Evolutionary conservation across 2,888 invertebrate genomes (phyloP).

Genomic region (Lasioglossum zephyrum): DNA sequence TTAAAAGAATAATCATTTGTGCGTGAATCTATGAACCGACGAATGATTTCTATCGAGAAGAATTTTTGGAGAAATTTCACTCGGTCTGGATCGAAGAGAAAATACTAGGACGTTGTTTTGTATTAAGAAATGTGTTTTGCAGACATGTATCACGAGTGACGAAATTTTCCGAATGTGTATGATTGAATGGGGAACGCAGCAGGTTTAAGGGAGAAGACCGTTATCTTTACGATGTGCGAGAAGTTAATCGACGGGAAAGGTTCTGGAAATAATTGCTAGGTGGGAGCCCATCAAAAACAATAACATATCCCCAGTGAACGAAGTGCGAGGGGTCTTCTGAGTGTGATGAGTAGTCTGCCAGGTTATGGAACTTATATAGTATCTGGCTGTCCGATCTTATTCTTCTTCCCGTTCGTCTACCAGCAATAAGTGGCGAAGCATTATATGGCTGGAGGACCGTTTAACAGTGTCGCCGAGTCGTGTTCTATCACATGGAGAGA

Average conservation of each 20-base stretch:
- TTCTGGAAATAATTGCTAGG: slow-evolving; percentile 23
- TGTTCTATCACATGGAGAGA: slow-evolving; percentile 79
- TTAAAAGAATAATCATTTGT: slow-evolving; percentile 41
- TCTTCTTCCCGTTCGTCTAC: slow-evolving; percentile 66
- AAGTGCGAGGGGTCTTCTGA: slow-evolving; percentile 29
- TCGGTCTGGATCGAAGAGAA: background rate
- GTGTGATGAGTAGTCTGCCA: slow-evolving; percentile 45
- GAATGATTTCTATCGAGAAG: background rate
- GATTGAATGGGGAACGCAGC: background rate
- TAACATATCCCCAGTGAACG: slow-evolving; percentile 31
- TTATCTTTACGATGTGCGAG: background rate
- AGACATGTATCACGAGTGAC: background rate
- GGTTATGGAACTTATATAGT: slow-evolving; percentile 74
- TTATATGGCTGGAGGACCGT: slow-evolving; percentile 69
- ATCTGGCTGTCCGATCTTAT: slow-evolving; percentile 71
- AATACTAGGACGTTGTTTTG: background rate
- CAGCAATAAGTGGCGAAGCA: slow-evolving; percentile 68
- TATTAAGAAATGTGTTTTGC: background rate
- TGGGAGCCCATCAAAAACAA: slow-evolving; percentile 48
- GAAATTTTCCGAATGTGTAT: background rate
- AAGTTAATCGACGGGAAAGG: background rate
- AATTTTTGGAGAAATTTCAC: background rate
- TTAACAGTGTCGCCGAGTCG: slow-evolving; percentile 74
- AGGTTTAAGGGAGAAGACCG: background rate
- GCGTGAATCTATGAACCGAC: background rate